Conservation (phyloP, 2,888 invertebrate genomes). For the Caenorhabditis drosophilae region DNA sequence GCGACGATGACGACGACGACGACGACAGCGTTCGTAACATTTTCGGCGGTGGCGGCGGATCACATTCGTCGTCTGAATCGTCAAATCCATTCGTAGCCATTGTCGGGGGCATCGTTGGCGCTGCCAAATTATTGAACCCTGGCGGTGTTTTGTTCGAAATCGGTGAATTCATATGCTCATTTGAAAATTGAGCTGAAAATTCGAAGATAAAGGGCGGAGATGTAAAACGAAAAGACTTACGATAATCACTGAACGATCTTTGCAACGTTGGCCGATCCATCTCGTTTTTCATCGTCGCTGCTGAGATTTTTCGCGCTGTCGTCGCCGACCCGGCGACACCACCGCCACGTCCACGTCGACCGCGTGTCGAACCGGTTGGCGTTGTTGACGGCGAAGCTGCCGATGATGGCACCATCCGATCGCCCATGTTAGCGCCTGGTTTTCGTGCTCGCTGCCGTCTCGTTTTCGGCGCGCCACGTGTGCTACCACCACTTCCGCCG, state of each 20-base stretch:
- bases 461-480: constrained; percentile 1
- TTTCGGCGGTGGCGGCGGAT: constrained; percentile 48
- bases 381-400: neutral
- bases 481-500: neutral
- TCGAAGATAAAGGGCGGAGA: too few relatives aligned
- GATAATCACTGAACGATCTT: constrained; percentile 39
- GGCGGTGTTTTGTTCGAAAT: too few relatives aligned
- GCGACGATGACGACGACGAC: neutral
- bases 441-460: constrained; percentile 19
- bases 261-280: constrained; percentile 35
- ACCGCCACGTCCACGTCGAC: constrained; percentile 29
- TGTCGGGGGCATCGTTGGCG: neutral
- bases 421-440: constrained; percentile 6
- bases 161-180: too few relatives aligned
- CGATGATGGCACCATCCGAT: neutral
- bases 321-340: neutral
- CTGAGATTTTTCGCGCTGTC: neutral
- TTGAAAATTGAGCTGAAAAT: too few relatives aligned
- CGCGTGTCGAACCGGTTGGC: constrained; percentile 17
- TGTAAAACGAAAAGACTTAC: too few relatives aligned
- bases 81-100: neutral
- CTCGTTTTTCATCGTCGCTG: neutral
- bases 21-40: constrained; percentile 7
- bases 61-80: constrained; percentile 41
- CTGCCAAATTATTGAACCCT: too few relatives aligned